Base-by-base conservation (phyloP, 2,797 vertebrate species). In the Anguilla obscura region DNA sequence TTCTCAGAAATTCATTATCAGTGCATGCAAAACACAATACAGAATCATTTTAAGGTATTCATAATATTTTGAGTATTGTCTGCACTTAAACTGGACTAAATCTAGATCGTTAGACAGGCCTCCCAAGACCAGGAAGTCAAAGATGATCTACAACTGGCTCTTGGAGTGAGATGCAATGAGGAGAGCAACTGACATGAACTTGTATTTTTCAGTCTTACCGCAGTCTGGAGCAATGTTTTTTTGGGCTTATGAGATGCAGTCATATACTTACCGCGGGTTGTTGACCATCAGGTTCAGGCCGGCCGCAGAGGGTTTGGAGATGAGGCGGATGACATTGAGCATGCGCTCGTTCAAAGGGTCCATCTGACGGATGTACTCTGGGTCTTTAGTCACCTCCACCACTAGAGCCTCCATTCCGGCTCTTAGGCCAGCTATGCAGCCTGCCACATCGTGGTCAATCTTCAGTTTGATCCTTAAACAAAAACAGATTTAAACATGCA, bases 351-450 rank as follows among this genome's bases (percentile, higher is more conserved):
- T 96, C 2, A 86, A 85, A 0, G 96, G 96, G 86, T 98, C 98
- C 93, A 99, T 88, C 89, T 97, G 96, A 45, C 89, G 90, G 88
- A 99, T 90, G 85, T 96, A 96, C 24, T 96, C 95, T 0, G 98
- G 98, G 8, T 98, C 96, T 90, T 98, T 97, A 85, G 95, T 97
- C 36, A 98, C 98, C 45, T 98, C 97, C 86, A 99, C 97, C 84
- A 98, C 97, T 30, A 99, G 94, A 3, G 97, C 97, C 93, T 99
- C 98, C 94, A 98, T 91, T 0, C 95, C 97, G 0, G 98, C 97
- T 21, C 97, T 94, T 86, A 99, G 92, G 0, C 95, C 96, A 0
- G 95, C 94, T 71, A 98, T 90, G 36, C 94, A 96, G 0, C 97
- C 97, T 0, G 97, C 97, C 3, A 93, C 94, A 0, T 90, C 50